Evolutionary conservation across 2,797 vertebrate species (phyloP), one percentile per base, ranked within the genome.

Genomic region (Notamacropus eugenii): DNA sequence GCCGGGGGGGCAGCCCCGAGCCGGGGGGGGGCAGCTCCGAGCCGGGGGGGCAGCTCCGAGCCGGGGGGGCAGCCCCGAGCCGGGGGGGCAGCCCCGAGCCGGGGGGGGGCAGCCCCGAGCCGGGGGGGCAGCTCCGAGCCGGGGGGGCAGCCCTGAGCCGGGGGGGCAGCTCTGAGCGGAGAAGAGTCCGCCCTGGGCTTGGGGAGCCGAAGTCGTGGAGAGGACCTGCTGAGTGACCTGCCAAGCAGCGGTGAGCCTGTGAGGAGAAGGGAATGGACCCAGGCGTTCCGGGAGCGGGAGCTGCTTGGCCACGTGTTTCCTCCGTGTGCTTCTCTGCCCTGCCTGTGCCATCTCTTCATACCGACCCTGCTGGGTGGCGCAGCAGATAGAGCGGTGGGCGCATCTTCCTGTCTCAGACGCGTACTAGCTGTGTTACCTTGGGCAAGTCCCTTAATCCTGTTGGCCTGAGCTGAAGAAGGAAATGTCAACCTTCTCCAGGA

Each of bases 211-310:
- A 24, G 13, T 1, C 4, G 74, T 24, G 40, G 40, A 27, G 67
- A 67, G 16, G 67, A 46, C 10, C 1, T 82, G 74, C 67, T 74
- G n/a, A 67, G n/a, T 74, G 67, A 74, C 62, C 62, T 22, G 62
- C 13, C 13, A n/a, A 67, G 1, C 16, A 1, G 5, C 22, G n/a
- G n/a, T 5, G 59, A 74, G 16, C 1, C 34, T n/a, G 0, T 16
- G 28, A 22, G 67, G 29, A 40, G 6, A 40, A 82, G 40, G 74
- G 2, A 9, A 74, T 40, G 74, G 22, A 82, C 40, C 19, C 40
- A 11, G 74, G 46, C 24, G 22, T 46, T 82, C 22, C 19, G 4
- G 40, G 1, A 46, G 40, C 3, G 74, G 27, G n/a, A 40, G n/a
- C 46, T 46, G 40, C 40, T 46, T 24, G 74, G 22, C 19, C 74